A percentile compares a stretch with the other conserved stretches of the same genome.
Evolutionary conservation across 2,888 invertebrate species (phyloP).

Genomic region (Watsonalla binaria): DNA sequence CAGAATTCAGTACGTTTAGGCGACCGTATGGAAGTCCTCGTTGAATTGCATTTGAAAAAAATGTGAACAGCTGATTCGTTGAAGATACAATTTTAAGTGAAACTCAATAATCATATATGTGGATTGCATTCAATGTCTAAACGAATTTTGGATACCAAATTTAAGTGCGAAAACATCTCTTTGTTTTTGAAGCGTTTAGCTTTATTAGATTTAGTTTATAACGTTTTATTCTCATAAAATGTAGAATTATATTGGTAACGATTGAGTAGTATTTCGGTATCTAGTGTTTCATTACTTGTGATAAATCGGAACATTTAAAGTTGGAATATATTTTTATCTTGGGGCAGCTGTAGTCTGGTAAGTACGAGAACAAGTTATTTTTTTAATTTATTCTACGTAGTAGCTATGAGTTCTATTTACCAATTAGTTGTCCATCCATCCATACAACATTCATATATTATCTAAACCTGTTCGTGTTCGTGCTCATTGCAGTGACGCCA

Average conservation of each 20-base stretch:
- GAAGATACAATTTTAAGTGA: conserved; percentile 24
- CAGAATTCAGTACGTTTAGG: conserved; percentile 70
- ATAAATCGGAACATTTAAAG: not conserved
- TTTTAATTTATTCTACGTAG: no score
- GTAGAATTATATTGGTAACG: conserved; percentile 2
- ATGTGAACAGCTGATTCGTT: conserved; percentile 63
- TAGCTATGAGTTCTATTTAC: no score
- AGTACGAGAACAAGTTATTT: no score
- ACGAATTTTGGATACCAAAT: conserved; percentile 15
- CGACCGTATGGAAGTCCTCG: conserved; percentile 48
- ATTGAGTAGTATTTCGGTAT: not conserved
- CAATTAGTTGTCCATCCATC: no score
- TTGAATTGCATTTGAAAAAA: conserved; percentile 40
- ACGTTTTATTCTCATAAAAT: not conserved
- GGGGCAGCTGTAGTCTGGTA: not conserved
- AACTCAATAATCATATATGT: conserved; percentile 24
- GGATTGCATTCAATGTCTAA: conserved; percentile 7
- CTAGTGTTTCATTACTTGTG: not conserved
- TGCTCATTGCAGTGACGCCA: not conserved
- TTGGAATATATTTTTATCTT: not conserved
- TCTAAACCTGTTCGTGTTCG: not conserved
- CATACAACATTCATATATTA: no score
- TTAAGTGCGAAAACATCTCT: conserved; percentile 21
- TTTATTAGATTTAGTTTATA: not conserved
- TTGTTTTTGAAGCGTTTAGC: conserved; percentile 19